Percentiles rank a stretch among this genome's conserved stretches.
Conservation (phyloP, 2,797 vertebrate genomes). For the Pampus argenteus region DNA sequence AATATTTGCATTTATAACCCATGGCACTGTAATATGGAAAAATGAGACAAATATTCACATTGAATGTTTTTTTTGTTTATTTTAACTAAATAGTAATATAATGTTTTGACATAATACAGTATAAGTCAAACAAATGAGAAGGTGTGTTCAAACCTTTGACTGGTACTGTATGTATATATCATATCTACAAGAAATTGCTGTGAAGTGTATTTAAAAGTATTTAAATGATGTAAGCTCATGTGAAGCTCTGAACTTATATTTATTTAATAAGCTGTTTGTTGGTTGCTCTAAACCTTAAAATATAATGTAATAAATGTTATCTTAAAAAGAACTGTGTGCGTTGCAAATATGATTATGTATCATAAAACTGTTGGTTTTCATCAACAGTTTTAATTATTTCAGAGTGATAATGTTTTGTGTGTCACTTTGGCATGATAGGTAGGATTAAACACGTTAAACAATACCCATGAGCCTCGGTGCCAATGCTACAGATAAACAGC, state of each 20-base stretch:
- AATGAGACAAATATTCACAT: not conserved
- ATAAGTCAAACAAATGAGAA: too few species aligned
- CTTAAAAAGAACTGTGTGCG: slow-evolving; percentile 6
- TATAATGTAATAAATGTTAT: slow-evolving; percentile 51
- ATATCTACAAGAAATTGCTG: slow-evolving; percentile 18
- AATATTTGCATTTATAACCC: slow-evolving; percentile 25
- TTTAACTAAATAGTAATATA: slow-evolving; percentile 15
- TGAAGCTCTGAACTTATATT: slow-evolving; percentile 42
- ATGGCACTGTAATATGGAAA: slow-evolving; percentile 16
- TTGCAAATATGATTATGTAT: not conserved
- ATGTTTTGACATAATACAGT: not conserved
- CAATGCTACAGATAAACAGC: too few species aligned
- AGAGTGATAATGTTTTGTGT: too few species aligned
- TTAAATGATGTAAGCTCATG: slow-evolving; percentile 26
- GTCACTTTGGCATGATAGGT: too few species aligned
- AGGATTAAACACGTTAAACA: too few species aligned
- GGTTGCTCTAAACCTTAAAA: slow-evolving; percentile 21
- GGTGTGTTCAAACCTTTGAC: too few species aligned
- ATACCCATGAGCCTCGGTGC: too few species aligned
- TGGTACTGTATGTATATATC: too few species aligned
- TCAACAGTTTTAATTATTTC: too few species aligned
- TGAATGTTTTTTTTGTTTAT: not conserved
- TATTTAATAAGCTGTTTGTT: slow-evolving; percentile 50
- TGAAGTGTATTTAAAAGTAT: slow-evolving; percentile 33
- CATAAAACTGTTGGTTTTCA: too few species aligned